phyloP scores from a whole-genome alignment of 2,113 vertebrate genomes.

The Ploceus nigricollis region DNA sequence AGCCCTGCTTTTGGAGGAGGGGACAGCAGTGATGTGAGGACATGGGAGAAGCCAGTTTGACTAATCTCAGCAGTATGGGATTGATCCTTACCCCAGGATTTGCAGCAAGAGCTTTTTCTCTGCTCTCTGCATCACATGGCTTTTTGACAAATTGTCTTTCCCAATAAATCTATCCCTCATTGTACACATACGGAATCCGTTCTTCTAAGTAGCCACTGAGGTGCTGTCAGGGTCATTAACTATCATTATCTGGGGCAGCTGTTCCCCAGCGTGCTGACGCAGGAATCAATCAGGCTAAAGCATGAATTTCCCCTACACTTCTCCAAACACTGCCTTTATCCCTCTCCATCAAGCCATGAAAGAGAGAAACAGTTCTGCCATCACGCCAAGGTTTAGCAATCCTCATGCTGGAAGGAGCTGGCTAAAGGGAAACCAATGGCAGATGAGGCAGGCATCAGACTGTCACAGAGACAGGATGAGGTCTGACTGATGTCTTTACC shows the following conservation, averaged over 20 bases:
- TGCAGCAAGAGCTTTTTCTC: background rate
- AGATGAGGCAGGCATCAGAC: conserved; percentile 41
- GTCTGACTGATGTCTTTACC: conserved; percentile 50
- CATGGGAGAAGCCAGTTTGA: background rate
- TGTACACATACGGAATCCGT: background rate
- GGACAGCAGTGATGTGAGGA: background rate
- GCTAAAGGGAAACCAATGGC: conserved; percentile 68
- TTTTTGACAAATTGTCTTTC: background rate
- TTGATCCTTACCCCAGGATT: background rate
- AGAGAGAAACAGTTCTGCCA: background rate
- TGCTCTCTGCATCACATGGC: background rate
- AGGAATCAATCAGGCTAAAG: conserved; percentile 33
- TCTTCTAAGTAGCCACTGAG: conserved; percentile 18
- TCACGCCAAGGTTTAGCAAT: conserved; percentile 33
- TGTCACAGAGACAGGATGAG: conserved; percentile 67
- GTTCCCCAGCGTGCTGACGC: conserved; percentile 1
- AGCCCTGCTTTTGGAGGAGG: background rate
- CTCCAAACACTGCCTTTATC: conserved; percentile 2
- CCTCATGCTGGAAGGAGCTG: background rate
- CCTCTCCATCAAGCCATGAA: background rate
- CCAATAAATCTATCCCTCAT: background rate
- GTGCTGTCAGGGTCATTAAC: conserved; percentile 49
- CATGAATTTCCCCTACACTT: background rate
- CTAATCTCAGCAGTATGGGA: background rate
- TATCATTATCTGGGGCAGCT: conserved; percentile 63